A percentile compares a stretch with the other conserved stretches of the same genome.
These are phyloP conservation scores for Xylocampa areola DNA, from an alignment of 2,888 invertebrate genomes.

Conservation along the genomic window DNA sequence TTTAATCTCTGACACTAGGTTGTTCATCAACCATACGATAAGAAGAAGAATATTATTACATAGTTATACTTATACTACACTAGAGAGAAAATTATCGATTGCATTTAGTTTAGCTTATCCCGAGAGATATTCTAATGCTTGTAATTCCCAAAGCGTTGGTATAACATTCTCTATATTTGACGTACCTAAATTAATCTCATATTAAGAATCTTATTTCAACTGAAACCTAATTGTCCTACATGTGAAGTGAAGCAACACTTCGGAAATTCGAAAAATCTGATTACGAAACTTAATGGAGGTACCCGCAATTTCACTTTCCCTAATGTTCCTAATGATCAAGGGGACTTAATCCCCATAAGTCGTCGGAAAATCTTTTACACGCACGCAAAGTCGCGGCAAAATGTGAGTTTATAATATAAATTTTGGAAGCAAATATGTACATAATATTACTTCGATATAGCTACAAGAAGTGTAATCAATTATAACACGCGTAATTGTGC, in stretches of 20 bases:
- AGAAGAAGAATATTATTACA: too few relatives aligned
- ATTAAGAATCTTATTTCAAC: too few relatives aligned
- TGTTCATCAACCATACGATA: too few relatives aligned
- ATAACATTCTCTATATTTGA: too few relatives aligned
- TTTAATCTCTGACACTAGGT: too few relatives aligned
- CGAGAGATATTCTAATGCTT: too few relatives aligned
- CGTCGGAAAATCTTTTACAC: constrained; percentile 36
- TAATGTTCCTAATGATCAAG: constrained; percentile 45
- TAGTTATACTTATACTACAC: too few relatives aligned
- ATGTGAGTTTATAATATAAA: constrained; percentile 23
- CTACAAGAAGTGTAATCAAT: constrained; percentile 14
- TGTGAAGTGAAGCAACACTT: constrained; percentile 15
- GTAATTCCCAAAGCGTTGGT: too few relatives aligned
- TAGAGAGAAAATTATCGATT: too few relatives aligned
- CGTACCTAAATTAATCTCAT: too few relatives aligned
- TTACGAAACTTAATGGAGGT: constrained; percentile 41
- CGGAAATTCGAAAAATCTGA: constrained; percentile 18
- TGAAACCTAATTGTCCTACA: background rate
- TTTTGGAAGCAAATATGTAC: constrained; percentile 16
- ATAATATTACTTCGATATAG: constrained; percentile 14
- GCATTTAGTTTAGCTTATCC: too few relatives aligned
- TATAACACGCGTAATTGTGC: constrained; percentile 6
- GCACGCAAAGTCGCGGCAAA: constrained; percentile 40
- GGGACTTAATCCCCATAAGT: constrained; percentile 54
- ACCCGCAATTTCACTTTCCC: constrained; percentile 37